phyloP scores from a whole-genome alignment of 2,113 vertebrate genomes.

The Paramormyrops kingsleyae region DNA sequence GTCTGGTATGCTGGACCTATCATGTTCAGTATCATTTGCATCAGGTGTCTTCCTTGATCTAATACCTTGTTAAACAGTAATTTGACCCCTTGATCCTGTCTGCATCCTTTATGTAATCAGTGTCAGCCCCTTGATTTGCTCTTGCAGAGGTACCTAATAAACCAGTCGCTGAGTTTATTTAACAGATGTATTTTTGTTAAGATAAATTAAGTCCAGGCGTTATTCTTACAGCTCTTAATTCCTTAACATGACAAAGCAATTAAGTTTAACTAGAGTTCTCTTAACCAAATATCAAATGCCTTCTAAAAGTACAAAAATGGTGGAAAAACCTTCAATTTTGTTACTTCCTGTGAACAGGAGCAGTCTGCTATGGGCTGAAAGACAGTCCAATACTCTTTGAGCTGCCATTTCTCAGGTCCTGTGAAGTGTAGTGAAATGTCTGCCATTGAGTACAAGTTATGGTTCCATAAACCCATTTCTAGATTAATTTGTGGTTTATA shows the following conservation, averaged over 20 bases:
- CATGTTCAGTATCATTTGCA: background rate
- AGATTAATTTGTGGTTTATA: background rate
- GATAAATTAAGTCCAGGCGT: background rate
- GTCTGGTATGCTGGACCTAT: background rate
- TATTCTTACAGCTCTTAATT: background rate
- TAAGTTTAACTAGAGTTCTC: background rate
- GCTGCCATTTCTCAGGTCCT: background rate
- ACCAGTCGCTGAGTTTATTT: background rate
- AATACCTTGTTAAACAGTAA: background rate
- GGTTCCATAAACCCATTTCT: background rate
- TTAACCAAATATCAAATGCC: background rate
- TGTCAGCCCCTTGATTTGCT: background rate
- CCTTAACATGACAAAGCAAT: background rate
- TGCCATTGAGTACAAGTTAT: background rate
- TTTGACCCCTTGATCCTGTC: background rate
- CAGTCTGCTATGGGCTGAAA: background rate
- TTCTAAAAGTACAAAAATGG: background rate
- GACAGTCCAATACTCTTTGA: background rate
- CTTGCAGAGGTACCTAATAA: background rate
- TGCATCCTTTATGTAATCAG: background rate
- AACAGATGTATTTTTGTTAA: background rate
- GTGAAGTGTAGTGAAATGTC: background rate
- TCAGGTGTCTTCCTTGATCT: background rate
- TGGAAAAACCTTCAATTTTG: background rate
- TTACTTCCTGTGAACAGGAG: background rate